A percentile compares a stretch with the other conserved stretches of the same genome.
Evolutionary conservation across 2,113 vertebrate species (phyloP).

Genomic region (Pycnonotus jocosus): DNA sequence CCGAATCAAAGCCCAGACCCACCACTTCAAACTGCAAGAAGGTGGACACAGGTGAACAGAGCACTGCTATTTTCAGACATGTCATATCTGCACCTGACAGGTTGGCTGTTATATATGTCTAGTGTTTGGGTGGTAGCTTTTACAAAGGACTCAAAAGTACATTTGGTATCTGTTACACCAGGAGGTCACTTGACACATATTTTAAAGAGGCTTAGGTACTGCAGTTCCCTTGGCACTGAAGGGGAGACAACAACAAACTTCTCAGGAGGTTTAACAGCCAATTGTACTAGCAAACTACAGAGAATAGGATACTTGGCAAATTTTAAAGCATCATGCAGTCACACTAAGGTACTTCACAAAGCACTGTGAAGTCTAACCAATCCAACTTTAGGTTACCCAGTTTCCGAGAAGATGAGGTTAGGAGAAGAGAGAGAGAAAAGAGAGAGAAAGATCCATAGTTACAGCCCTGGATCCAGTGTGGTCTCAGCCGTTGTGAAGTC

Average conservation of each 20-base stretch:
- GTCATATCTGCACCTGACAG: neutral
- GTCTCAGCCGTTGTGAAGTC: neutral
- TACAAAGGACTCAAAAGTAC: neutral
- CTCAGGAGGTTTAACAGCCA: neutral
- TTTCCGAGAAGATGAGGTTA: neutral
- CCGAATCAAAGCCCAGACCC: neutral
- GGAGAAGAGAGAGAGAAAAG: neutral
- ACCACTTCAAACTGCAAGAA: neutral
- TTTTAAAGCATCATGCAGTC: neutral
- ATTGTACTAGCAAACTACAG: too few species aligned
- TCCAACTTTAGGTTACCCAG: neutral
- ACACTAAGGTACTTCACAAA: neutral
- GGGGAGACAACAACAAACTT: neutral
- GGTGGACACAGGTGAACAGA: neutral
- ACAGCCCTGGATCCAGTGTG: neutral
- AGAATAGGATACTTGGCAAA: neutral
- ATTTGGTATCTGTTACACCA: neutral
- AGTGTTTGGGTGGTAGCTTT: neutral
- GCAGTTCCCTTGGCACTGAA: rapidly evolving
- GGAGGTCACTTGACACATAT: rapidly evolving
- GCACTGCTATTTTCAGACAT: neutral
- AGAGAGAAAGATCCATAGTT: neutral
- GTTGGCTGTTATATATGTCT: neutral
- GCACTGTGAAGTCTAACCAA: neutral
- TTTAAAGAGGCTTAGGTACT: neutral